Percentiles rank a stretch among this genome's conserved stretches.
Conservation (phyloP, 2,888 invertebrate genomes). For the Cheilosia scutellata region DNA sequence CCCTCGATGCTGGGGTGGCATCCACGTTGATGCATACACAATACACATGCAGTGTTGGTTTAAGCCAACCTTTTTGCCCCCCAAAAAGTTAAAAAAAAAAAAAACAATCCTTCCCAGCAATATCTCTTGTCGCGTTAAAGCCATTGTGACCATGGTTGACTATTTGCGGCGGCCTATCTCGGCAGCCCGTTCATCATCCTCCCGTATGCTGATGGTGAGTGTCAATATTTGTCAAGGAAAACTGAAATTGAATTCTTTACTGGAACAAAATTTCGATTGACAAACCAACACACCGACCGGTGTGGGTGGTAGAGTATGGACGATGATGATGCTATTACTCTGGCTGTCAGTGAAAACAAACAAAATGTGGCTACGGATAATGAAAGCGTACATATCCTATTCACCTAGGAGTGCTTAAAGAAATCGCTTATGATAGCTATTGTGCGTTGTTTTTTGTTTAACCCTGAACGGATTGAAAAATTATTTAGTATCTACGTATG, state of each 20-base stretch:
- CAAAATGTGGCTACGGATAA: neutral
- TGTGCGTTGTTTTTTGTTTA: no score
- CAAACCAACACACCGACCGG: neutral
- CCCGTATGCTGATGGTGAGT: slow-evolving; percentile 18
- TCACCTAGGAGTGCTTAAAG: no score
- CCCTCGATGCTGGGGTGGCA: neutral
- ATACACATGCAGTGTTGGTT: slow-evolving; percentile 2
- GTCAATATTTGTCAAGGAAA: slow-evolving; percentile 68
- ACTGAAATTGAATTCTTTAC: slow-evolving; percentile 69
- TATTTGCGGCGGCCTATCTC: slow-evolving; percentile 54
- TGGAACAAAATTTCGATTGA: slow-evolving; percentile 56
- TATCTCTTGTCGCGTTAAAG: slow-evolving; percentile 43
- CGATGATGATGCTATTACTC: slow-evolving; percentile 31
- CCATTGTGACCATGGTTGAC: slow-evolving; percentile 61
- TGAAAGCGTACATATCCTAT: no score
- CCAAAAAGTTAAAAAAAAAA: slow-evolving; percentile 34
- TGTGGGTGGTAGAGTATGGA: neutral
- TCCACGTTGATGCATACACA: neutral
- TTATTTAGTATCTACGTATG: no score
- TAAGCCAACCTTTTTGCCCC: slow-evolving; percentile 29
- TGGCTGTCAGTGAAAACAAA: slow-evolving; percentile 22
- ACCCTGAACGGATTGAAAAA: no score
- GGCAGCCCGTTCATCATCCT: slow-evolving; percentile 52
- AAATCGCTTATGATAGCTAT: no score
- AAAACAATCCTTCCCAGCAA: slow-evolving; percentile 34